Evolutionary conservation across 2,888 invertebrate species (phyloP).

Genomic region (Gymnoscelis rufifasciata): DNA sequence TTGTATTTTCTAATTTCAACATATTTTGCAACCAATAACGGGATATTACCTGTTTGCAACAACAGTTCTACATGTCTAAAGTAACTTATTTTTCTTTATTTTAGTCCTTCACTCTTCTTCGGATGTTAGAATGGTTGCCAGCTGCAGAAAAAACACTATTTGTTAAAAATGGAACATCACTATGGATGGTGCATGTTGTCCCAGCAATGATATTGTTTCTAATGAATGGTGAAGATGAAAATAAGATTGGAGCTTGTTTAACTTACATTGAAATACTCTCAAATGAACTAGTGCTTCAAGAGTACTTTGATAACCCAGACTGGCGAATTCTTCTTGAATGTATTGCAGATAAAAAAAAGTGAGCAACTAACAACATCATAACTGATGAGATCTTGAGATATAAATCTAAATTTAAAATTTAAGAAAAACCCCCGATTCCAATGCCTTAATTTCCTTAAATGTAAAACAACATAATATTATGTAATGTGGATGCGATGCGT

Average conservation of each 20-base stretch:
- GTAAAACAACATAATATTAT: no score
- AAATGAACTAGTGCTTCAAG: conserved; percentile 51
- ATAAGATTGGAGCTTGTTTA: conserved; percentile 19
- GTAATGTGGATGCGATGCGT: no score
- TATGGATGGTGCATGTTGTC: conserved; percentile 72
- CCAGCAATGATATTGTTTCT: conserved; percentile 52
- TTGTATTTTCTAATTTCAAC: no score
- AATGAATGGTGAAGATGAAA: neutral
- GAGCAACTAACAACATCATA: no score
- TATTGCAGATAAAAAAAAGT: conserved; percentile 57
- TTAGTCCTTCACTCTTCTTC: conserved; percentile 35
- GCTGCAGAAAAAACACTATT: conserved; percentile 49
- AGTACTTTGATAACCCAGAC: conserved; percentile 53
- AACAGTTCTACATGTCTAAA: no score
- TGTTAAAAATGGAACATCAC: conserved; percentile 54
- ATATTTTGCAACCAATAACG: no score
- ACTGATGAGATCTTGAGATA: no score
- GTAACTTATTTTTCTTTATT: conserved; percentile 7
- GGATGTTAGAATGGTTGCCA: conserved; percentile 48
- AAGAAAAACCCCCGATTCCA: no score
- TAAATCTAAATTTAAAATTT: no score
- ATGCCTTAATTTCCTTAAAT: no score
- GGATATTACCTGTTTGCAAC: no score
- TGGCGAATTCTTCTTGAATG: conserved; percentile 60
- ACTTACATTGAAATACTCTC: conserved; percentile 62